Evolutionary conservation across 2,113 vertebrate species (phyloP).

Genomic region (Cheilinus undulatus): DNA sequence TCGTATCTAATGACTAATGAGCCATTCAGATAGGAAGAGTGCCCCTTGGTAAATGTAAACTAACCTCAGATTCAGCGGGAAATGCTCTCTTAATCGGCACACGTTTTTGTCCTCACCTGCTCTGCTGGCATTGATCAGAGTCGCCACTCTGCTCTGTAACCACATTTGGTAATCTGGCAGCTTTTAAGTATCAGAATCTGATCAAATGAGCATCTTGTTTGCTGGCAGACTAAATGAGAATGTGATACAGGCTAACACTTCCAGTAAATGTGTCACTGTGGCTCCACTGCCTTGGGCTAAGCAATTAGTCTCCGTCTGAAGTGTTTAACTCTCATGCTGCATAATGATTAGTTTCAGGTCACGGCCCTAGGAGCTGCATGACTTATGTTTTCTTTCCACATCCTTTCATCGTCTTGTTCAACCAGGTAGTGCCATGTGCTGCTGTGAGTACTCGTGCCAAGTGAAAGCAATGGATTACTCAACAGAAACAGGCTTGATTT

Average conservation of each 20-base stretch:
- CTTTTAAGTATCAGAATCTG: background rate
- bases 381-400: slow-evolving; percentile 33
- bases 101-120: slow-evolving; percentile 44
- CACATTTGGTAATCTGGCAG: slow-evolving; percentile 23
- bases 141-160: slow-evolving; percentile 25
- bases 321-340: slow-evolving; percentile 36
- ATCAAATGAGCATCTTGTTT: slow-evolving; percentile 13
- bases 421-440: slow-evolving; percentile 21
- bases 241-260: slow-evolving; percentile 16
- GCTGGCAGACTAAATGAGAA: slow-evolving; percentile 41
- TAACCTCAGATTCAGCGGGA: slow-evolving; percentile 40
- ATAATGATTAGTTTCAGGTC: slow-evolving; percentile 38
- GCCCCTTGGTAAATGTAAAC: slow-evolving; percentile 53
- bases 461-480: slow-evolving; percentile 33
- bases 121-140: slow-evolving; percentile 18
- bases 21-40: slow-evolving; percentile 45
- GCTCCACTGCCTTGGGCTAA: slow-evolving; percentile 44
- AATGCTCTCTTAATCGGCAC: slow-evolving; percentile 13
- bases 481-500: slow-evolving; percentile 32
- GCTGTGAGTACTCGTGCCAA: background rate
- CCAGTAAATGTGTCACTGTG: slow-evolving; percentile 48
- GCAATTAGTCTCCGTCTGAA: slow-evolving; percentile 40
- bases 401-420: slow-evolving; percentile 20
- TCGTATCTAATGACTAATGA: slow-evolving; percentile 64
- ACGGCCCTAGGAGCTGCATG: slow-evolving; percentile 29